Evolutionary conservation across 1,140 invertebrate species (phyloP).

Genomic region (Drosophila truncata): DNA sequence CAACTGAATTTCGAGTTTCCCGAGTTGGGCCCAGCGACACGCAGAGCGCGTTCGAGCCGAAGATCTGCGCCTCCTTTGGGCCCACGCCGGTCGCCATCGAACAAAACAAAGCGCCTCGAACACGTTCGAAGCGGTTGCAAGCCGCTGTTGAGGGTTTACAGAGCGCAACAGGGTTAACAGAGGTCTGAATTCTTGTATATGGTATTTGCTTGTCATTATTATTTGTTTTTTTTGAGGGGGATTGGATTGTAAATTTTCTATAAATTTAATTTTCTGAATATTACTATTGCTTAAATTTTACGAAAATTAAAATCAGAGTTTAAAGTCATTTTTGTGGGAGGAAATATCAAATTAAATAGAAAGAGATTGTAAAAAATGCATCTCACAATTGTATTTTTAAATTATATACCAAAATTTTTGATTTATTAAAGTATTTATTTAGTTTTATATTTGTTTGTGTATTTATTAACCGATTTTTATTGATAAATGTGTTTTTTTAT

Average conservation of each 20-base stretch:
- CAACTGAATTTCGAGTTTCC: background rate
- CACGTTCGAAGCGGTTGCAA: constrained; percentile 8
- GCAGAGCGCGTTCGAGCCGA: constrained; percentile 42
- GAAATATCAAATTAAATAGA: background rate
- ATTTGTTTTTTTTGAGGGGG: background rate
- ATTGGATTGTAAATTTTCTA: background rate
- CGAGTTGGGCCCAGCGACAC: constrained; percentile 68
- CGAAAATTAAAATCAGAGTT: background rate
- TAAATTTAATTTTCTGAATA: background rate
- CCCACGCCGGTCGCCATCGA: constrained; percentile 33
- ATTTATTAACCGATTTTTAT: no score
- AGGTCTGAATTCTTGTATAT: background rate
- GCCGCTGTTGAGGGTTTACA: background rate
- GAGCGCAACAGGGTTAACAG: constrained; percentile 30
- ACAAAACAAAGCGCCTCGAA: constrained; percentile 48
- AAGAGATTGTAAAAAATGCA: background rate
- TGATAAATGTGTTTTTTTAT: no score
- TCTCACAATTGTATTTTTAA: background rate
- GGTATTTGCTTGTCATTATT: background rate
- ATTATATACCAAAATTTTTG: no score
- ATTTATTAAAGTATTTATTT: no score
- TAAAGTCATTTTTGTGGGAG: background rate
- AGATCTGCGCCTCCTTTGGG: constrained; percentile 18
- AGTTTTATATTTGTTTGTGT: no score
- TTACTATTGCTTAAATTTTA: background rate